These are phyloP conservation scores for Sesamia nonagrioides DNA, from an alignment of 1,140 invertebrate species.

Conservation along the genomic window DNA sequence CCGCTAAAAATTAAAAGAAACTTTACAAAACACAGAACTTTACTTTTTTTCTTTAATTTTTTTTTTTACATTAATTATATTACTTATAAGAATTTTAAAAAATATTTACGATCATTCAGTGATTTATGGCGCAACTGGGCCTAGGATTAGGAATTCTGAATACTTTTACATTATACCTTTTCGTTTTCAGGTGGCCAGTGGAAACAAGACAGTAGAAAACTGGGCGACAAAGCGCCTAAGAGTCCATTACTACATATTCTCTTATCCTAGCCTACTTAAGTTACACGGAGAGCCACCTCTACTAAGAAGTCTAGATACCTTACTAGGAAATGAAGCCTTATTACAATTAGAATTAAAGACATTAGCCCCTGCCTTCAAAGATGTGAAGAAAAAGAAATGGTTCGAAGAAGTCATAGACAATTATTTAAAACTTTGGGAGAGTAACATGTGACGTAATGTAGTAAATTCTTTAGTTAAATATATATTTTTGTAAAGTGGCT, in stretches of 20 bases:
- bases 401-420: conserved; percentile 96
- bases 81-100: too few relatives aligned
- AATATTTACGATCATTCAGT: too few relatives aligned
- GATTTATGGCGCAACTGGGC: too few relatives aligned
- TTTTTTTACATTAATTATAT: too few relatives aligned
- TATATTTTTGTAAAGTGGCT: conserved; percentile 33
- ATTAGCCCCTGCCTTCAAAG: conserved; percentile 92
- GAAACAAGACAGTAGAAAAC: conserved; percentile 92
- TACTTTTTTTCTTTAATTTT: too few relatives aligned
- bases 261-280: conserved; percentile 93
- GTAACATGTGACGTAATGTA: conserved; percentile 90
- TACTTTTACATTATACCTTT: conserved; percentile 44
- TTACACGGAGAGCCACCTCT: conserved; percentile 92
- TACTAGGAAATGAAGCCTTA: conserved; percentile 94
- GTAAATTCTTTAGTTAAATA: conserved; percentile 41
- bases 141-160: not conserved
- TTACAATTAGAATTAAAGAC: conserved; percentile 93
- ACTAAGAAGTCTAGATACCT: conserved; percentile 90
- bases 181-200: conserved; percentile 90
- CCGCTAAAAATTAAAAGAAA: too few relatives aligned
- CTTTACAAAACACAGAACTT: too few relatives aligned
- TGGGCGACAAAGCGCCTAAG: conserved; percentile 92
- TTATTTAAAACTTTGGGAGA: conserved; percentile 95
- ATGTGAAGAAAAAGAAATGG: conserved; percentile 91
- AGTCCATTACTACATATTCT: conserved; percentile 93